Percentiles rank a stretch among this genome's conserved stretches.
phyloP scores from a whole-genome alignment of 2,113 vertebrate species.

The Pampusana beccarii region DNA sequence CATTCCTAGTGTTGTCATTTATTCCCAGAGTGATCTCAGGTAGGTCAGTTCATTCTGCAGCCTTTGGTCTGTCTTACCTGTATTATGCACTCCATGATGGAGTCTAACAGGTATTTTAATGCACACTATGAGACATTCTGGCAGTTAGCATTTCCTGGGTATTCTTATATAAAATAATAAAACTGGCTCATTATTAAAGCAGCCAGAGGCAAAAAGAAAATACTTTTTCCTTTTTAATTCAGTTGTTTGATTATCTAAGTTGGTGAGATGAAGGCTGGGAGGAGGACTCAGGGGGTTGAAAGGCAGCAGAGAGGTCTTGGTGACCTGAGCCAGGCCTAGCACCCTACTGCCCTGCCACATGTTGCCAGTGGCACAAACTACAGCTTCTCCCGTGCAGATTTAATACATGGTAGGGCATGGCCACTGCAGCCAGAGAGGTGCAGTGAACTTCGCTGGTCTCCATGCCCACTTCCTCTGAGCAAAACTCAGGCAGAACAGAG shows the following conservation, averaged over 20 bases:
- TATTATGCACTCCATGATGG: not conserved
- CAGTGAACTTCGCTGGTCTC: accelerated
- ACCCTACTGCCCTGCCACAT: not conserved
- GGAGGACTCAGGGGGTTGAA: not conserved
- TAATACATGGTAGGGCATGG: accelerated
- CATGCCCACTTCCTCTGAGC: not conserved
- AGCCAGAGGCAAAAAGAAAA: not conserved
- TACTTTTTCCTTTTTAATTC: not conserved
- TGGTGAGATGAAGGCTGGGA: not conserved
- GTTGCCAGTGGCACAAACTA: not conserved
- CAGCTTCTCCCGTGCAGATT: not conserved
- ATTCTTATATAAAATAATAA: not conserved
- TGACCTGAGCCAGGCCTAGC: not conserved
- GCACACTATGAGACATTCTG: not conserved
- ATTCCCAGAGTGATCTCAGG: not conserved
- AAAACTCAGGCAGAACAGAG: not conserved
- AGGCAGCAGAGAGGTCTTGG: not conserved
- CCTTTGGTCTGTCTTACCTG: not conserved
- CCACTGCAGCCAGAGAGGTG: not conserved
- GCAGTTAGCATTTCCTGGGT: not conserved
- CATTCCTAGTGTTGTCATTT: not conserved
- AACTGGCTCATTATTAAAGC: not conserved
- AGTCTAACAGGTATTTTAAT: not conserved
- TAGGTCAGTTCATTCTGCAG: not conserved
- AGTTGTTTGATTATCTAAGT: not conserved